Base-by-base conservation (phyloP, 2,113 vertebrate species). In the Rhizomys pruinosus region DNA sequence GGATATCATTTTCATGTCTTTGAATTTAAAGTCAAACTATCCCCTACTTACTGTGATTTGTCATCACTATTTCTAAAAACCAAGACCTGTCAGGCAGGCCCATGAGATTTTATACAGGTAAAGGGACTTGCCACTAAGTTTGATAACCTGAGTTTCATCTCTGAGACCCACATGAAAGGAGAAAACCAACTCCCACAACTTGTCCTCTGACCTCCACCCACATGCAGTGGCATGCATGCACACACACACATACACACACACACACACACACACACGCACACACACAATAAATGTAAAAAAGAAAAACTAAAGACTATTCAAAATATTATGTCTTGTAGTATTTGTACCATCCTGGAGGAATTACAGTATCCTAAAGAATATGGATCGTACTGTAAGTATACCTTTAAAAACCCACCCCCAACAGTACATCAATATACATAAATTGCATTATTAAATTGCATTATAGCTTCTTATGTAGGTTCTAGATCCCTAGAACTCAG, bases 1-100 rank as follows among this genome's bases (percentile, higher is more conserved):
- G 79, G 91, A 93, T 95, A 79, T 52, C 74, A 92, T 85, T 82
- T 42, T n/a, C 37, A 80, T 87, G 80, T 81, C 78, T 92, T 29
- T 88, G 27, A 91, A 82, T 85, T 81, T 74, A 94, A 87, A 89
- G 7, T 57, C 79, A 94, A 94, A 87, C 80, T 80, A 68, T 72
- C 84, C 39, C 94, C 94, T 79, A 90, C 37, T 88, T 84, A 88
- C 34, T 66, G 82, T 64, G 32, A 93, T 7, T 85, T 55, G 59
- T 66, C 39, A 76, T 80, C 2, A 39, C 27, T 57, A 95, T 80
- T 96, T 95, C 64, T 92, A 89, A 92, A 95, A 94, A 69, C 39
- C 59, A 87, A 64, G n/a, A 78, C 66, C 6, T 78, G 68, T 89
- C 86, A 22, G 47, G 47, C n/a, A n/a, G 22, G 76, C 34, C 19